phyloP scores from a whole-genome alignment of 2,797 vertebrate genomes.

The Neopelma chrysocephalum region DNA sequence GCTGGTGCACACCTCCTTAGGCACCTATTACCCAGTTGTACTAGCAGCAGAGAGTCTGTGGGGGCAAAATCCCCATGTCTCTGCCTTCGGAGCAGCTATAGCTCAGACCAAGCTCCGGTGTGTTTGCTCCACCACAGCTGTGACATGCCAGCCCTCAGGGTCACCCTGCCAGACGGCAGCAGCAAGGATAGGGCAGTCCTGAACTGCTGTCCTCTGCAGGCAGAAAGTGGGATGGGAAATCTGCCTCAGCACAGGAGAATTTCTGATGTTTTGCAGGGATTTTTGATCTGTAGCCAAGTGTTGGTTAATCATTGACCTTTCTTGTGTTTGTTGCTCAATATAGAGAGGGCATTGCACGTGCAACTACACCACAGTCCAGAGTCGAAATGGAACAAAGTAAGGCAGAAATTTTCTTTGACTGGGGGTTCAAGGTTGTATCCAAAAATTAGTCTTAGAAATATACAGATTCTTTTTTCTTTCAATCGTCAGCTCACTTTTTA shows the following conservation, averaged over 20 bases:
- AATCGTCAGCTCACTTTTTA: background rate
- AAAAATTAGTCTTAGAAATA: background rate
- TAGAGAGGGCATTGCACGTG: background rate
- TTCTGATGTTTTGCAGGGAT: background rate
- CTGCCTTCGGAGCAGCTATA: background rate
- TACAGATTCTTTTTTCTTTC: background rate
- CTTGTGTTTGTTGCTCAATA: background rate
- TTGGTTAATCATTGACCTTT: background rate
- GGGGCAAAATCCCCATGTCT: rapidly evolving
- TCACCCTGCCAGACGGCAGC: background rate
- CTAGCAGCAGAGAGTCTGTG: rapidly evolving
- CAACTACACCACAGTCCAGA: background rate
- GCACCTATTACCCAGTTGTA: rapidly evolving
- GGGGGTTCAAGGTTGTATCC: background rate
- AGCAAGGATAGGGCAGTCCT: background rate
- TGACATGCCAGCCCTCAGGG: rapidly evolving
- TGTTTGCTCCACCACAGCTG: background rate
- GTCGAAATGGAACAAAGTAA: background rate
- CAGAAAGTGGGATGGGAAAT: rapidly evolving
- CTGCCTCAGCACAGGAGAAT: background rate
- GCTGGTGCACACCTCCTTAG: background rate
- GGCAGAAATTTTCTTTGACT: background rate
- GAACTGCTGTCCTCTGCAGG: background rate
- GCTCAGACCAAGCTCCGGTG: background rate
- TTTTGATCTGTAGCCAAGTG: background rate